These are phyloP conservation scores for Aporophyla lueneburgensis DNA, from an alignment of 2,888 invertebrate genomes.

Conservation along the genomic window DNA sequence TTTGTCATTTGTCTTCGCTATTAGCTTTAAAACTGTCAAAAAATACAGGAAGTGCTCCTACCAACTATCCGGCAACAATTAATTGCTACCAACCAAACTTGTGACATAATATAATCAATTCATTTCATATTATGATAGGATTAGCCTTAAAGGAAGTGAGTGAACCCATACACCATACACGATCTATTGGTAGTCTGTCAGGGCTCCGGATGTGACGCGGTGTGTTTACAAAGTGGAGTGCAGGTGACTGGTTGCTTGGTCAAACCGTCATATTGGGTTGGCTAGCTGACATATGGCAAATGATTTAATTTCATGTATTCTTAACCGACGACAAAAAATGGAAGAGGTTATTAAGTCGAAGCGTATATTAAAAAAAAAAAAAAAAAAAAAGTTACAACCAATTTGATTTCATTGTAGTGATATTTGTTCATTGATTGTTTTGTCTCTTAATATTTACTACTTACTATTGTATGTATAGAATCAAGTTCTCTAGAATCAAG, in stretches of 20 bases:
- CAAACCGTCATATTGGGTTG: no score
- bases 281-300: no score
- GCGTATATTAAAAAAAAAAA: no score
- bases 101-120: constrained; percentile 19
- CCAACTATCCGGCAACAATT: not conserved
- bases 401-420: no score
- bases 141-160: constrained; percentile 48
- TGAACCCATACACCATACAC: constrained; percentile 26
- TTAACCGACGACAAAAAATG: no score
- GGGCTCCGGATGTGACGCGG: constrained; percentile 34
- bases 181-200: constrained; percentile 1
- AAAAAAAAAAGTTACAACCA: no score
- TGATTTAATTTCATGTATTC: no score
- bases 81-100: not conserved
- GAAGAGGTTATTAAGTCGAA: no score
- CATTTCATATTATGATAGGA: constrained; percentile 20
- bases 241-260: not conserved
- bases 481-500: no score
- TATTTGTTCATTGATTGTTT: no score
- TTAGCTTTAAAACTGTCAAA: not conserved
- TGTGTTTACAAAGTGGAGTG: constrained; percentile 32
- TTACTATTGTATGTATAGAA: no score
- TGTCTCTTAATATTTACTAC: no score
- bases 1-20: not conserved
- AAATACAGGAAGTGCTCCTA: constrained; percentile 5